Conservation (phyloP, 2,888 invertebrate genomes). For the Spicauda simplicius region DNA sequence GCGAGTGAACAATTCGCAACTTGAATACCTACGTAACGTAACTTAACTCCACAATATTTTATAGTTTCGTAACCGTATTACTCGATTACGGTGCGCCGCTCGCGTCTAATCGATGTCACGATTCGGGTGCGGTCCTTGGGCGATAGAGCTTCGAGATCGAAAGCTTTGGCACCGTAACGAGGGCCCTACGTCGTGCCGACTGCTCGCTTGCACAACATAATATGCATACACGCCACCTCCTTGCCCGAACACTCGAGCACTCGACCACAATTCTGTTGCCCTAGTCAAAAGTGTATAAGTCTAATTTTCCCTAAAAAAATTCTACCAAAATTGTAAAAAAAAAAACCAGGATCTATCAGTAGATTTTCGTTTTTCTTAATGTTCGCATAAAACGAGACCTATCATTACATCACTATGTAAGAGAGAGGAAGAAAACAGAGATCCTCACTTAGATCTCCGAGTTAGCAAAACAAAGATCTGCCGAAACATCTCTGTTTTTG, state of each 20-base stretch:
- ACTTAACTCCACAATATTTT: conserved; percentile 81
- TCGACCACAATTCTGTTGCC: conserved; percentile 26
- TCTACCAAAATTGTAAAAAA: no score
- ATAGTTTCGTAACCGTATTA: conserved; percentile 81
- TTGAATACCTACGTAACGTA: conserved; percentile 67
- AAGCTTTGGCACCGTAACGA: conserved; percentile 37
- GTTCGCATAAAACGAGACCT: no score
- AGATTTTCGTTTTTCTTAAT: no score
- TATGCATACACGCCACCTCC: conserved; percentile 35
- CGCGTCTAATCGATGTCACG: conserved; percentile 77
- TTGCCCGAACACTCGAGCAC: conserved; percentile 19
- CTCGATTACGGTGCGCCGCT: conserved; percentile 74
- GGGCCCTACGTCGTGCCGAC: conserved; percentile 30
- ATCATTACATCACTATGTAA: no score
- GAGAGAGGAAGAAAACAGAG: no score
- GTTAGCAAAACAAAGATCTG: no score
- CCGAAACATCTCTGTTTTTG: no score
- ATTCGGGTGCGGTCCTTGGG: conserved; percentile 70
- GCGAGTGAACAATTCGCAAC: conserved; percentile 72
- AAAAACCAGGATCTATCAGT: no score
- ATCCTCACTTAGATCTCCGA: no score
- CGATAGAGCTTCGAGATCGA: conserved; percentile 39
- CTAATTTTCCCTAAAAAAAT: no score
- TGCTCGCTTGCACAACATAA: conserved; percentile 33
- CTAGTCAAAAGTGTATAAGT: no score